phyloP scores from a whole-genome alignment of 2,113 vertebrate genomes.

The Semnopithecus entellus region DNA sequence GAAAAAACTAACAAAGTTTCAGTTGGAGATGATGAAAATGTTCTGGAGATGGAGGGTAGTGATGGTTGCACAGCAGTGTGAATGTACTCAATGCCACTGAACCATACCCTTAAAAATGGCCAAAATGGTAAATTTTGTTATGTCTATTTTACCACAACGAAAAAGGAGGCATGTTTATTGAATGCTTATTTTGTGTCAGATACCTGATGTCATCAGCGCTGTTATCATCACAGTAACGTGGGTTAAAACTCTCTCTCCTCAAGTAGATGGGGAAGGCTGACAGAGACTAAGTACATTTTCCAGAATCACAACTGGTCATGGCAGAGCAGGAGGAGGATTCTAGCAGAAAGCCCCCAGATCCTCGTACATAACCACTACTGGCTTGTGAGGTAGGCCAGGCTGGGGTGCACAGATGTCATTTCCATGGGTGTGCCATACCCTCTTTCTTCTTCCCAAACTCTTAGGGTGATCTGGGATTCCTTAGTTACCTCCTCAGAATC shows the following conservation, averaged over 20 bases:
- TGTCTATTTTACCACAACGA: neutral
- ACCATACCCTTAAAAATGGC: neutral
- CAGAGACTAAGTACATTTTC: neutral
- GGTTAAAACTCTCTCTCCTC: neutral
- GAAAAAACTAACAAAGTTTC: neutral
- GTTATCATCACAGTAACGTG: neutral
- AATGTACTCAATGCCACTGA: neutral
- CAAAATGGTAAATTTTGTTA: neutral
- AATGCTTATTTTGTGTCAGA: neutral
- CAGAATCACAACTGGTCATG: neutral
- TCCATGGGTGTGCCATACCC: neutral
- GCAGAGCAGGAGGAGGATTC: neutral
- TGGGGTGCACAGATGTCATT: neutral
- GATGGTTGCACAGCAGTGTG: neutral
- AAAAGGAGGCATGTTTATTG: neutral
- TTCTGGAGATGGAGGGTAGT: neutral
- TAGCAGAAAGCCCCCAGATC: neutral
- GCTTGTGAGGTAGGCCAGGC: neutral
- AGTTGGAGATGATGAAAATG: neutral
- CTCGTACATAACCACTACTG: accelerated
- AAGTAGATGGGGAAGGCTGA: neutral
- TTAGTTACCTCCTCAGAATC: neutral
- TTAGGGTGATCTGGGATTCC: neutral
- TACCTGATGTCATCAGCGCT: neutral
- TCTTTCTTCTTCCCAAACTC: neutral